Conservation (phyloP, 2,888 invertebrate species). For the Chalcosyrphus nemorum region DNA sequence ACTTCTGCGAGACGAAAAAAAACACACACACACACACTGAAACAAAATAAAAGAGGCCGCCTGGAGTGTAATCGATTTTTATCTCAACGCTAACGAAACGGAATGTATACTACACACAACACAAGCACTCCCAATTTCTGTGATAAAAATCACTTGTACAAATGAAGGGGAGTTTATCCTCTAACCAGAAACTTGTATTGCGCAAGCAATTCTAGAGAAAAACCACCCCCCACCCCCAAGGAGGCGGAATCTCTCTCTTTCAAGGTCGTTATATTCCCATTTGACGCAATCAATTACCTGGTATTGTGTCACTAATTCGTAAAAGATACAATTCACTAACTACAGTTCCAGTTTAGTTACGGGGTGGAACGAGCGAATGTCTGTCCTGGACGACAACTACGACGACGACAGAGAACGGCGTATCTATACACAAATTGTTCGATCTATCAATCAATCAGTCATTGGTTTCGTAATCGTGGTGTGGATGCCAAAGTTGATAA, state of each 20-base stretch:
- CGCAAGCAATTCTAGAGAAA: not conserved
- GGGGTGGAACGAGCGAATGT: not conserved
- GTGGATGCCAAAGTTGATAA: not conserved
- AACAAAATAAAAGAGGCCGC: not conserved
- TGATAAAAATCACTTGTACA: slow-evolving; percentile 29
- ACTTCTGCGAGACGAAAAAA: not conserved
- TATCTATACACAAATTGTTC: not conserved
- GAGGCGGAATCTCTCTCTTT: slow-evolving; percentile 40
- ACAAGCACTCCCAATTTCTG: not conserved
- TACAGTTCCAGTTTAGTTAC: not conserved
- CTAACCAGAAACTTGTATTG: slow-evolving; percentile 11
- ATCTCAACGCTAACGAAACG: slow-evolving; percentile 9
- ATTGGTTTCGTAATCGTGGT: not conserved
- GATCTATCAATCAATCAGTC: slow-evolving; percentile 44
- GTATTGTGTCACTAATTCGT: slow-evolving; percentile 58
- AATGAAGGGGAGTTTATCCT: slow-evolving; percentile 14
- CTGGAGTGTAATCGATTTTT: slow-evolving; percentile 29
- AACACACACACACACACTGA: not conserved
- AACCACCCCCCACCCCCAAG: not conserved
- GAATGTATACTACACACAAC: not conserved
- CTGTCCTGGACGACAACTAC: slow-evolving; percentile 1
- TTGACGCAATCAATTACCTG: slow-evolving; percentile 58
- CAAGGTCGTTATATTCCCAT: slow-evolving; percentile 48
- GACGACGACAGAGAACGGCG: slow-evolving; percentile 10
- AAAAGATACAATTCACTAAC: slow-evolving; percentile 45